These are phyloP conservation scores for Plodia interpunctella DNA, from an alignment of 1,140 invertebrate genomes.

Conservation along the genomic window DNA sequence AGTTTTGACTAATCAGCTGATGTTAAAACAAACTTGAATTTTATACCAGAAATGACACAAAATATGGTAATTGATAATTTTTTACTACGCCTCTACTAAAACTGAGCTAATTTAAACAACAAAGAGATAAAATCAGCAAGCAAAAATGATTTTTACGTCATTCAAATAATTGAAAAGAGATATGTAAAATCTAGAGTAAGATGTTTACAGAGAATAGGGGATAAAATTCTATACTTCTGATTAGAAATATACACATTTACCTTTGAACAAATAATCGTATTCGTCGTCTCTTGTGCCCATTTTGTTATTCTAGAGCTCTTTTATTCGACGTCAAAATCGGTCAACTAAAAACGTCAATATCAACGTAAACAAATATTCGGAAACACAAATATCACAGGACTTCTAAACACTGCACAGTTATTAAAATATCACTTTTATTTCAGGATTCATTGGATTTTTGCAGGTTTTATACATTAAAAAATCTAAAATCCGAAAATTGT, in stretches of 20 bases:
- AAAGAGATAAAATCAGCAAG: slow-evolving; percentile 7
- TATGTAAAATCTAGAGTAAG: slow-evolving; percentile 9
- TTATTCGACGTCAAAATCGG: slow-evolving; percentile 72
- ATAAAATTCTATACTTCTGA: background rate
- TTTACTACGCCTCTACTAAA: background rate
- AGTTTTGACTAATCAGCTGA: slow-evolving; percentile 58
- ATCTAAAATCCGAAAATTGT: slow-evolving; percentile 66
- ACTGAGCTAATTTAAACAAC: background rate
- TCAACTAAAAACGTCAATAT: slow-evolving; percentile 66
- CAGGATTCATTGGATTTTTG: slow-evolving; percentile 62
- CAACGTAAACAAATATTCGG: slow-evolving; percentile 67
- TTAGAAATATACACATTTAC: slow-evolving; percentile 78
- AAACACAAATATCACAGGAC: slow-evolving; percentile 73
- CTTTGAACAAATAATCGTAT: slow-evolving; percentile 99
- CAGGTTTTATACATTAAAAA: slow-evolving; percentile 54
- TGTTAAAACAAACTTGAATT: slow-evolving; percentile 36
- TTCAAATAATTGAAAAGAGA: slow-evolving; percentile 30
- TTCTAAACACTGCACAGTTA: slow-evolving; percentile 64
- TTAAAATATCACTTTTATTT: slow-evolving; percentile 58
- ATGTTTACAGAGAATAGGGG: background rate
- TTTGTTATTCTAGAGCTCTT: slow-evolving; percentile 74
- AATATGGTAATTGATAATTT: background rate
- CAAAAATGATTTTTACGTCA: slow-evolving; percentile 32
- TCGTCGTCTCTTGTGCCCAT: slow-evolving; percentile 99
- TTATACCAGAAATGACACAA: background rate